Evolutionary conservation across 2,113 vertebrate genomes (phyloP), one percentile per base, ranked within the genome.

Genomic region (Atlantisia rogersi): DNA sequence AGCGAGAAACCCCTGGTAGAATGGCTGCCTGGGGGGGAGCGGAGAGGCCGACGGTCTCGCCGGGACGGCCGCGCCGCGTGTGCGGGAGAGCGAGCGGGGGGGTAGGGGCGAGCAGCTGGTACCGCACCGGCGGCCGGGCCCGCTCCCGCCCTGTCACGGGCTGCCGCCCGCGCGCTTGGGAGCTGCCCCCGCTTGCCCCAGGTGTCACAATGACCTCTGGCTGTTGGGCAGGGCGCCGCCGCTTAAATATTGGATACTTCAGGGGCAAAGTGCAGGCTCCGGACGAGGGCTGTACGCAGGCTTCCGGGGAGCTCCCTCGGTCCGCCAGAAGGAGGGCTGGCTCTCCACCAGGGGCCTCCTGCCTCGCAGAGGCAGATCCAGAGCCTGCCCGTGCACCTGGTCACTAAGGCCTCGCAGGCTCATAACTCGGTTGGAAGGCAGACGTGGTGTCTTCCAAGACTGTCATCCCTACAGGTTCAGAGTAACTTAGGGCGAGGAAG

Each of bases 381-480:
- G 10, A 48, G 35, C 6, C 29, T 2, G 0, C 6, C 24, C 6
- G 15, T 25, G 59, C 18, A 6, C 13, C 7, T 2, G n/a, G 24
- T 37, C 32, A 1, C 25, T 17, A 0, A 31, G 52, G 22, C 21
- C 5, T 28, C 5, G 4, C 62, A 20, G 39, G 3, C 18, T 10
- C 32, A 8, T 28, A 31, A 5, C 29, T n/a, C 15, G 0, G 21
- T 1, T 8, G 52, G 70, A 29, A 37, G 8, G 75, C 24, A 10
- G 85, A 2, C 9, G 0, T 1, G 5, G 32, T 17, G 39, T 3
- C 11, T 24, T 39, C 1, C 2, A 7, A 1, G 7, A 3, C n/a
- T 4, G 0, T 18, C 5, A 4, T 12, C 46, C 15, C 20, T 6
- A 4, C 46, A 3, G 29, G 12, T n/a, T 55, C 16, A 1, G 8